Evolutionary conservation across 2,888 invertebrate genomes (phyloP), one percentile per base, ranked within the genome.

Genomic region (Leptinotarsa juncta): DNA sequence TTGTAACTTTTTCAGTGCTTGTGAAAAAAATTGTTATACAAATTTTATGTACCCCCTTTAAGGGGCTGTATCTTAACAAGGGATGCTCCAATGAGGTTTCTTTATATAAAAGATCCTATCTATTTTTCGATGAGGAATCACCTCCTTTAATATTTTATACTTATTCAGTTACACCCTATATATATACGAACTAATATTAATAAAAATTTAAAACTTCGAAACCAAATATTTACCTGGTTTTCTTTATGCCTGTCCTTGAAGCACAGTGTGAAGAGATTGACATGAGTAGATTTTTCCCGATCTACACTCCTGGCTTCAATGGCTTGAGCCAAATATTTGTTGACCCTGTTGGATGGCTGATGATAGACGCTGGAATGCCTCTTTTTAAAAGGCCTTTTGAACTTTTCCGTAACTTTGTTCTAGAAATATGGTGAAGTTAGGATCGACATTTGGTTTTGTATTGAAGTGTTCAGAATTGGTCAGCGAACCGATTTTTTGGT

Each of bases 251-350:
- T 90, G 84, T 96, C 95, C 84, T 95, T 95, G 87, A 97, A 97
- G 85, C 94, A 94, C 70, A 97, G 89, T 4, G 96, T 96, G 76
- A 96, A 88, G 67, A 95, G 91, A 86, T 96, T 96, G 70, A 97
- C 96, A 85, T 97, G 96, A 69, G 94, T 94, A 26, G 95, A 94
- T 88, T 97, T 97, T 88, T 97, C 96, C 75, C 95, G 91, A 86
- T 97, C 96, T 76, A 97, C 95, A 85, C 95, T 95, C 78, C 97
- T 91, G 50, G 96, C 96, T 86, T 96, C 95, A 82, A 97, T 96
- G 49, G 96, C 96, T 89, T 96, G 96, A 76, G 95, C 94, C 83
- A 97, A 90, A 89, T 95, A 96, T 87, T 96, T 96, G 90, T 97
- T 97, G 74, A 97, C 96, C 81, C 97, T 92, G 89, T 96, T 97